phyloP scores from a whole-genome alignment of 2,797 vertebrate genomes.

The Darevskia mixta region DNA sequence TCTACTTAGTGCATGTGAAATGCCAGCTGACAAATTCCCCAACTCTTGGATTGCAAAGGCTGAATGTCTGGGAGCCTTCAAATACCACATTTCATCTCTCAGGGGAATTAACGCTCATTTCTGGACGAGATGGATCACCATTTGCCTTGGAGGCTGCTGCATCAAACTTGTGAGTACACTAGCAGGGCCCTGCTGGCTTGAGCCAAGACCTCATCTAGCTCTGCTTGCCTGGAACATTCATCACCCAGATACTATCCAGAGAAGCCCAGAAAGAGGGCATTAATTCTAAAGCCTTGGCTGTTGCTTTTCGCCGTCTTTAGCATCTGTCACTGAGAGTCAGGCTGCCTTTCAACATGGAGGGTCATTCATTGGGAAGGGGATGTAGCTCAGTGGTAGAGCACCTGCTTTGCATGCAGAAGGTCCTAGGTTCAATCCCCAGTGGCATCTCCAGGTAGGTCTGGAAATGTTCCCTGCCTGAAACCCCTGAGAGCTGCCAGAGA shows the following conservation, averaged over 20 bases:
- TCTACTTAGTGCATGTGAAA: background rate
- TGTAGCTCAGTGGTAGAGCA: no score
- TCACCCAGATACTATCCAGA: no score
- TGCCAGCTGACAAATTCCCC: background rate
- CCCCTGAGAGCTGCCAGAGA: background rate
- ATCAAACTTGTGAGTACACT: background rate
- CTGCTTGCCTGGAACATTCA: background rate
- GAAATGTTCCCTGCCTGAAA: background rate
- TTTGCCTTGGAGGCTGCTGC: background rate
- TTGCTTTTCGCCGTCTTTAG: no score
- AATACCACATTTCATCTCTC: background rate
- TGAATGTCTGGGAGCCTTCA: background rate
- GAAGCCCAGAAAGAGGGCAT: background rate
- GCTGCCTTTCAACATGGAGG: no score
- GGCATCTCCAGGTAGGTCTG: background rate
- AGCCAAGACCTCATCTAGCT: background rate
- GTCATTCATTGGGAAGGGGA: no score
- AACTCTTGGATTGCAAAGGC: background rate
- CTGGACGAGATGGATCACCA: background rate
- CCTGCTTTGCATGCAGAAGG: no score
- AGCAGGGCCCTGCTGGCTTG: background rate
- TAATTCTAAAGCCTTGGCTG: background rate
- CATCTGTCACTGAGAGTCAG: no score
- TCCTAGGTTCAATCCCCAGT: background rate
- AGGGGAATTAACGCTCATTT: background rate